Percentiles rank a stretch among this genome's conserved stretches.
Conservation (phyloP, 2,797 vertebrate genomes). For the Eleutherodactylus coqui region DNA sequence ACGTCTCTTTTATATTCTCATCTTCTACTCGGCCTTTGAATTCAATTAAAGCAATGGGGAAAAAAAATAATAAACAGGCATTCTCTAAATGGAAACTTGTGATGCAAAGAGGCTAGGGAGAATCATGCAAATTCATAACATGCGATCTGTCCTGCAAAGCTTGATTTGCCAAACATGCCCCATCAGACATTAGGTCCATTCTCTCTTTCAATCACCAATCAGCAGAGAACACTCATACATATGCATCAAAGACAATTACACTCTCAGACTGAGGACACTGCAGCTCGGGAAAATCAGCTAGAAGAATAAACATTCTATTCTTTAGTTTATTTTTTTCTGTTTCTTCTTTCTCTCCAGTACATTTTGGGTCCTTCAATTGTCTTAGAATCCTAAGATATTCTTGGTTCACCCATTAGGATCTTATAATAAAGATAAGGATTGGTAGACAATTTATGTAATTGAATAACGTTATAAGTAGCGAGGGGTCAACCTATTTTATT, state of each 20-base stretch:
- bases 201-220: constrained; percentile 63
- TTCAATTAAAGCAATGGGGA: constrained; percentile 37
- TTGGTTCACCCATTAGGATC: neutral
- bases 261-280: constrained; percentile 47
- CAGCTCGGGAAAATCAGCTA: constrained; percentile 26
- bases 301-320: constrained; percentile 43
- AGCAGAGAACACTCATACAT: constrained; percentile 62
- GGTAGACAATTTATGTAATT: neutral
- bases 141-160: neutral
- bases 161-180: constrained; percentile 36
- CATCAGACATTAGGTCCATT: constrained; percentile 56
- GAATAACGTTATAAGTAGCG: neutral
- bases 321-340: neutral
- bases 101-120: neutral
- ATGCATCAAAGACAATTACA: constrained; percentile 58
- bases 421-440: no score
- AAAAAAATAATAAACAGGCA: constrained; percentile 56
- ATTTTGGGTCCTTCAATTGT: neutral
- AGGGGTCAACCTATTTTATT: neutral
- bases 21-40: constrained; percentile 35
- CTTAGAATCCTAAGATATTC: neutral
- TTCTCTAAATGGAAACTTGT: constrained; percentile 20
- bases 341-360: constrained; percentile 3
- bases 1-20: constrained; percentile 35
- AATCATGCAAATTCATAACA: neutral